These are phyloP conservation scores for Coccyzus lansbergi DNA, from an alignment of 2,797 vertebrate genomes.

Conservation along the genomic window DNA sequence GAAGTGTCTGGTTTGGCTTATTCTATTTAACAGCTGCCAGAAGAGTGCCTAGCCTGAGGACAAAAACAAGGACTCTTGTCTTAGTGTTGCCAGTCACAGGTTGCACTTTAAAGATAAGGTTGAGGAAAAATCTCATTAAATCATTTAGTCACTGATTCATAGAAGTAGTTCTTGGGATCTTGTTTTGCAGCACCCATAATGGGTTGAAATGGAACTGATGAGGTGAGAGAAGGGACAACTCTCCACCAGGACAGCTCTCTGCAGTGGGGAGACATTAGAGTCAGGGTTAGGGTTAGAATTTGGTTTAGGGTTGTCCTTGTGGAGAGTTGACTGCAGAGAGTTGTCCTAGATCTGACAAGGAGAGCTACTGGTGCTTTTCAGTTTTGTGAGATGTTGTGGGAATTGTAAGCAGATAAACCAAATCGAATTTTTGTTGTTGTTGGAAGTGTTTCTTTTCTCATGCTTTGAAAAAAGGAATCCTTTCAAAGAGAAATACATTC, in stretches of 20 bases:
- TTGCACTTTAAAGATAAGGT: background rate
- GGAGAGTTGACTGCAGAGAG: too few relatives aligned
- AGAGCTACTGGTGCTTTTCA: background rate
- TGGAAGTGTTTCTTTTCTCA: background rate
- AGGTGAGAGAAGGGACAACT: too few relatives aligned
- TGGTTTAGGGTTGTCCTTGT: too few relatives aligned
- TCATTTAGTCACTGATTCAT: background rate
- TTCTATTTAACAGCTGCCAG: constrained; percentile 11
- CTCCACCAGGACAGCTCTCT: too few relatives aligned
- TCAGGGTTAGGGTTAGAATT: too few relatives aligned
- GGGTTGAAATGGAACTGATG: background rate
- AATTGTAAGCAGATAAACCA: background rate
- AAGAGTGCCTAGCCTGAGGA: background rate
- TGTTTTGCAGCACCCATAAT: background rate
- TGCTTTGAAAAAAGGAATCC: background rate
- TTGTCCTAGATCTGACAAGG: background rate
- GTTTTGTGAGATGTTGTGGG: background rate
- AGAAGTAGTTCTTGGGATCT: background rate
- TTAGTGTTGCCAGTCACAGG: background rate
- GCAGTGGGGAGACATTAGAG: too few relatives aligned
- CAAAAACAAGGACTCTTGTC: constrained; percentile 4
- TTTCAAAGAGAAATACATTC: background rate
- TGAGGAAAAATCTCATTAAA: background rate
- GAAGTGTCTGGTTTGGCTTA: background rate
- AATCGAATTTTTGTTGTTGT: background rate